Evolutionary conservation across 2,888 invertebrate genomes (phyloP).

Genomic region (Sphaerophoria rueppellii): DNA sequence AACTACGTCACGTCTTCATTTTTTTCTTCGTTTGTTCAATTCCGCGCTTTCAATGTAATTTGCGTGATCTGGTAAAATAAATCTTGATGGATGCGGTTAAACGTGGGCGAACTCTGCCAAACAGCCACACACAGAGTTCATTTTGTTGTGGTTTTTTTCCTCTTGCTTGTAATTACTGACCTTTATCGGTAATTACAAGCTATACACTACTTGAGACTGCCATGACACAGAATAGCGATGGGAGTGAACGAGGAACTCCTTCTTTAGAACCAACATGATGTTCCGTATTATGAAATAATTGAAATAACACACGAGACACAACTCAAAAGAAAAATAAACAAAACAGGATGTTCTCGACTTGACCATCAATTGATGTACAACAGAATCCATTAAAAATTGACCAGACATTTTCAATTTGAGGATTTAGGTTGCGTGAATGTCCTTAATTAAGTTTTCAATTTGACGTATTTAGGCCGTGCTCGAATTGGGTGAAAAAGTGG

Average conservation of each 20-base stretch:
- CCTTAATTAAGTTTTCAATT: no score
- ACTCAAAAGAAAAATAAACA: neutral
- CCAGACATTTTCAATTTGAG: no score
- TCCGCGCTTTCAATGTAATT: constrained; percentile 24
- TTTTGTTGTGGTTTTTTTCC: constrained; percentile 13
- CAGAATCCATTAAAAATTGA: no score
- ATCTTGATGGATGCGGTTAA: constrained; percentile 30
- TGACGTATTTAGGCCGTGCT: no score
- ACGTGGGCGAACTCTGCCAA: constrained; percentile 51
- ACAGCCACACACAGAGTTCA: constrained; percentile 49
- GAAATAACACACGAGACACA: constrained; percentile 6
- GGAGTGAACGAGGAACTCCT: constrained; percentile 52
- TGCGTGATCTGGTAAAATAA: constrained; percentile 56
- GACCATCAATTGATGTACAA: no score
- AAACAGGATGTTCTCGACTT: constrained; percentile 1
- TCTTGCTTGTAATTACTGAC: constrained; percentile 55
- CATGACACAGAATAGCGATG: constrained; percentile 14
- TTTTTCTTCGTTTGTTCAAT: neutral
- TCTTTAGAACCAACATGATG: constrained; percentile 3
- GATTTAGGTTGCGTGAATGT: no score
- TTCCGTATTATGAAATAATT: neutral
- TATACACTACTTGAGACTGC: constrained; percentile 14
- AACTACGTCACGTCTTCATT: constrained; percentile 34
- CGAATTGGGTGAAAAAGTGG: no score
- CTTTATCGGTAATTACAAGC: constrained; percentile 67